phyloP scores from a whole-genome alignment of 2,888 invertebrate species.

The Meganola albula region DNA sequence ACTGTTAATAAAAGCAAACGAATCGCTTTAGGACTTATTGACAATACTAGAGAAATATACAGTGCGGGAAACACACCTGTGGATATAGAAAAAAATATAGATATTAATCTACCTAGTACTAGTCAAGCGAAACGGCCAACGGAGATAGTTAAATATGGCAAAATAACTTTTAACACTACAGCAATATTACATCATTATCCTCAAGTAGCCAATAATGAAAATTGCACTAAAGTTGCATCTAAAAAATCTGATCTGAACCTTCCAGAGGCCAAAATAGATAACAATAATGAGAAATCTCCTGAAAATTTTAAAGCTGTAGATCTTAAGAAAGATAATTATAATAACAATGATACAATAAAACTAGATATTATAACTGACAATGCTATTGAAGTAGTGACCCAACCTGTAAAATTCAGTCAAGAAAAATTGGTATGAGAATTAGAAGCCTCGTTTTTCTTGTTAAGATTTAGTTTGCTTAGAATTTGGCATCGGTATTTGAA shows the following conservation, averaged over 20 bases:
- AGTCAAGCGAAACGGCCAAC: slow-evolving; percentile 51
- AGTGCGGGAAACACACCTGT: slow-evolving; percentile 42
- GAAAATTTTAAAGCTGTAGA: slow-evolving; percentile 12
- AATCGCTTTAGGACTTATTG: slow-evolving; percentile 61
- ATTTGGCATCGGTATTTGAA: slow-evolving; percentile 32
- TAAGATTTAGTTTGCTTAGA: slow-evolving; percentile 44
- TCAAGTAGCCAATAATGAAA: slow-evolving; percentile 48
- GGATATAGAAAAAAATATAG: slow-evolving; percentile 38
- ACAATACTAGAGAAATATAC: slow-evolving; percentile 57
- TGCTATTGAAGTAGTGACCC: slow-evolving; percentile 40
- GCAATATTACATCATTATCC: slow-evolving; percentile 71
- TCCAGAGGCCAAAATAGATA: slow-evolving; percentile 46
- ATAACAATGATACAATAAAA: slow-evolving; percentile 50
- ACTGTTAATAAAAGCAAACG: slow-evolving; percentile 58
- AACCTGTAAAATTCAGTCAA: slow-evolving; percentile 64
- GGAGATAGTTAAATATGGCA: slow-evolving; percentile 64
- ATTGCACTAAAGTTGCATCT: slow-evolving; percentile 30
- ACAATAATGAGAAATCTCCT: slow-evolving; percentile 40
- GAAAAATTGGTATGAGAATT: slow-evolving; percentile 71
- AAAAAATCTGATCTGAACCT: slow-evolving; percentile 55
- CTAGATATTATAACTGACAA: slow-evolving; percentile 36
- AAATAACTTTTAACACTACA: slow-evolving; percentile 68
- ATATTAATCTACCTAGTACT: slow-evolving; percentile 51
- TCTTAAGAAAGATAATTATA: slow-evolving; percentile 44
- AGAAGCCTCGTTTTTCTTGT: slow-evolving; percentile 44